A percentile compares a stretch with the other conserved stretches of the same genome.
Conservation (phyloP, 2,113 vertebrate species). For the Camelus bactrianus region DNA sequence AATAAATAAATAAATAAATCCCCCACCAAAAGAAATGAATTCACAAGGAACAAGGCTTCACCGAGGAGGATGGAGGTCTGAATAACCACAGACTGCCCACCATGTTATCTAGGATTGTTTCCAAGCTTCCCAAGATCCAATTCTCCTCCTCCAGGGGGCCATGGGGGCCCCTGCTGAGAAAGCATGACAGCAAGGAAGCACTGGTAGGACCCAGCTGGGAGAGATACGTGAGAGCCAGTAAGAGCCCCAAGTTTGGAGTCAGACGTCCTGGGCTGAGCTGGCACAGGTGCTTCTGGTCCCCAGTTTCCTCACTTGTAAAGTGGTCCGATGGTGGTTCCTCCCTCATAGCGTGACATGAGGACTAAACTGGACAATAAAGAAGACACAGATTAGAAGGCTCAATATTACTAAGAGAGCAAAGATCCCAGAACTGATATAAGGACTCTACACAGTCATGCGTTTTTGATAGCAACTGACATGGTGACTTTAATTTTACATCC, state of each 20-base stretch:
- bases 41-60: background rate
- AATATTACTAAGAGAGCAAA: background rate
- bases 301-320: background rate
- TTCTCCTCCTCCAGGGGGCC: background rate
- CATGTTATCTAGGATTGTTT: background rate
- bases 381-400: background rate
- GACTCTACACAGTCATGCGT: background rate
- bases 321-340: background rate
- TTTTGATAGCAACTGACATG: background rate
- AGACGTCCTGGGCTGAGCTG: background rate
- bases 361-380: background rate
- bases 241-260: background rate
- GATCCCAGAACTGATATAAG: background rate
- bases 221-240: background rate
- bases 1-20: too few relatives aligned
- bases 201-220: too few relatives aligned
- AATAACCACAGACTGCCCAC: background rate
- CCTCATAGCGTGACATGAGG: background rate
- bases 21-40: background rate
- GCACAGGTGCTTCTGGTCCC: background rate
- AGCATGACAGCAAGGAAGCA: accelerated
- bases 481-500: background rate
- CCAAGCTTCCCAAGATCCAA: background rate
- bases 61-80: background rate
- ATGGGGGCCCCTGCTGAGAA: accelerated